These are phyloP conservation scores for Magallana nippona DNA, from an alignment of 2,888 invertebrate species.

Conservation along the genomic window DNA sequence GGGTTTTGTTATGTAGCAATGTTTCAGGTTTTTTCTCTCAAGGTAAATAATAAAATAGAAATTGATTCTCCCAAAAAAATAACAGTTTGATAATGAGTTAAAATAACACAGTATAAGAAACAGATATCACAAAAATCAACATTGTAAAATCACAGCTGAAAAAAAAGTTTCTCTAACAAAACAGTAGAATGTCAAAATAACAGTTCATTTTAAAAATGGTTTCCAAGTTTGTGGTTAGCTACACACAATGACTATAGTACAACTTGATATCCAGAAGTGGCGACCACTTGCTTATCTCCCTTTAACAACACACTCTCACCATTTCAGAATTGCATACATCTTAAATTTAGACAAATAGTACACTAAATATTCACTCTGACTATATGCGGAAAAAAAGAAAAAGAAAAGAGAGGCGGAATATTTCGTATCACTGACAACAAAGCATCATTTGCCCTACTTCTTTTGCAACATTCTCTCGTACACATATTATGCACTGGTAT, in stretches of 20 bases:
- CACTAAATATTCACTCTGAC: slow-evolving; percentile 1
- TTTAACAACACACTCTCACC: too few species aligned
- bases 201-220: background rate
- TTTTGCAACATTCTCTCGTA: slow-evolving; percentile 15
- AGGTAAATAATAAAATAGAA: background rate
- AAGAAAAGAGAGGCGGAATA: slow-evolving; percentile 21
- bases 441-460: background rate
- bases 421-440: slow-evolving; percentile 26
- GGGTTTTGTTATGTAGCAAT: background rate
- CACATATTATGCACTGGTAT: slow-evolving; percentile 35
- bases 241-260: background rate
- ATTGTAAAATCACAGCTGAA: slow-evolving; percentile 29
- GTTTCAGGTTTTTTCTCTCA: too few species aligned
- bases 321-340: slow-evolving; percentile 17
- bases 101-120: slow-evolving; percentile 18
- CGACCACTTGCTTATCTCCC: background rate
- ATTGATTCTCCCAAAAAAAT: slow-evolving; percentile 2
- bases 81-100: slow-evolving; percentile 22
- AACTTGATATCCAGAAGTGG: background rate
- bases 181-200: slow-evolving; percentile 23
- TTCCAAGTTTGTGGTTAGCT: background rate
- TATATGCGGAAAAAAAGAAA: slow-evolving; percentile 33
- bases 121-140: slow-evolving; percentile 32
- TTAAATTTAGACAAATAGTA: slow-evolving; percentile 23
- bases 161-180: slow-evolving; percentile 23